Evolutionary conservation across 2,888 invertebrate genomes (phyloP).

Genomic region (Ellobium chinense): DNA sequence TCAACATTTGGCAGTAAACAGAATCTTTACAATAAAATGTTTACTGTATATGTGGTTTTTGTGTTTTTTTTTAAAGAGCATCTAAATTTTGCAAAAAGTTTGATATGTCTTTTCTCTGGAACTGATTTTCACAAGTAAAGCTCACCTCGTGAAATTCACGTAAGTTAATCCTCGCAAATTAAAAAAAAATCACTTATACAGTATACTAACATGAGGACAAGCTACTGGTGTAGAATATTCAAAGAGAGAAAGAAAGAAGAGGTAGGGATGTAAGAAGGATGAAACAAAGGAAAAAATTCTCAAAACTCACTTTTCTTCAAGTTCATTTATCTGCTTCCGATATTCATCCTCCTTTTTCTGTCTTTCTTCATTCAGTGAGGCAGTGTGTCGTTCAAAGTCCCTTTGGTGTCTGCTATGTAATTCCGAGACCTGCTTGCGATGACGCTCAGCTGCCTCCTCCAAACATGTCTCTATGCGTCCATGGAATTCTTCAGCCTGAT

Average conservation of each 20-base stretch:
- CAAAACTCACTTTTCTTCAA: constrained; percentile 62
- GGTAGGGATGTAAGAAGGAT: background rate
- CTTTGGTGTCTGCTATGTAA: constrained; percentile 65
- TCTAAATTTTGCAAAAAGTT: no score
- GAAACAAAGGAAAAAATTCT: no score
- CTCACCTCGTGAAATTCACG: no score
- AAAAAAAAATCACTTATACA: no score
- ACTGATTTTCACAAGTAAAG: no score
- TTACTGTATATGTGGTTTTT: no score
- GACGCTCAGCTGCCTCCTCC: constrained; percentile 63
- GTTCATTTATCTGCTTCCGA: constrained; percentile 61
- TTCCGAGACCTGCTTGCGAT: constrained; percentile 65
- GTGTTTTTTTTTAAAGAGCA: no score
- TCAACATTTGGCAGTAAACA: no score
- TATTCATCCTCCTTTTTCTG: constrained; percentile 64
- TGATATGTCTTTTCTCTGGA: no score
- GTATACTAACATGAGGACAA: no score
- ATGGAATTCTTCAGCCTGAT: constrained; percentile 67
- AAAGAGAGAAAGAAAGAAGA: background rate
- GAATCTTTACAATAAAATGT: no score
- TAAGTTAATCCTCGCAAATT: no score
- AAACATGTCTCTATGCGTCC: constrained; percentile 57
- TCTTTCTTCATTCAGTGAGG: constrained; percentile 63
- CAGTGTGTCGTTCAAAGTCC: constrained; percentile 64
- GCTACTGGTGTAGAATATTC: background rate